Evolutionary conservation across 2,888 invertebrate species (phyloP).

Genomic region (Diloba caeruleocephala): DNA sequence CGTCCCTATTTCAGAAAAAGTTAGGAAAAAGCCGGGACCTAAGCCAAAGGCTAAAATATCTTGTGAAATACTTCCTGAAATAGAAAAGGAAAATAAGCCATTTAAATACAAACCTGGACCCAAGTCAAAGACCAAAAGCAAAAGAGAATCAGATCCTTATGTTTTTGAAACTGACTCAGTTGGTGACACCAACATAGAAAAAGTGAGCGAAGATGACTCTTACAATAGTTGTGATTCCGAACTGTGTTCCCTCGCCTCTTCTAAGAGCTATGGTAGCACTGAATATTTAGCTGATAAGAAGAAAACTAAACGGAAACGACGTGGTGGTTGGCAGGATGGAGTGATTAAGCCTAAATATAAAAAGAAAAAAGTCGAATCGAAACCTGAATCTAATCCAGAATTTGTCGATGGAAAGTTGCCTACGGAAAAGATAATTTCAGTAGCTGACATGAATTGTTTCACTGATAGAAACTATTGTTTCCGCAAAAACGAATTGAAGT

Average conservation of each 20-base stretch:
- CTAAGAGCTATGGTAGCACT: conserved; percentile 69
- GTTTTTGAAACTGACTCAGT: conserved; percentile 77
- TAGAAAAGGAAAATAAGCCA: conserved; percentile 26
- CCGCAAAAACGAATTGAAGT: conserved; percentile 69
- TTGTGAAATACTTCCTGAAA: conserved; percentile 33
- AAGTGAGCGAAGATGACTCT: conserved; percentile 60
- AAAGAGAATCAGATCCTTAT: conserved; percentile 71
- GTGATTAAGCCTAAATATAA: conserved; percentile 76
- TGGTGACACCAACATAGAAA: conserved; percentile 63
- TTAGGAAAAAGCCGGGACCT: conserved; percentile 61
- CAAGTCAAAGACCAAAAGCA: conserved; percentile 73
- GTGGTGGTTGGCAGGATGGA: conserved; percentile 75
- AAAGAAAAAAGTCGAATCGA: conserved; percentile 69
- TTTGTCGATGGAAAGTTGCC: background rate
- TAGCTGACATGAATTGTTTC: conserved; percentile 72
- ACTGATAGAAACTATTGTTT: conserved; percentile 83
- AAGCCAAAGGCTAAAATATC: conserved; percentile 63
- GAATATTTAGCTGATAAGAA: conserved; percentile 73
- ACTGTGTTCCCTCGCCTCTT: conserved; percentile 71
- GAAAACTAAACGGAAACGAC: conserved; percentile 73
- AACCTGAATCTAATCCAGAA: conserved; percentile 8
- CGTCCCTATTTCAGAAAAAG: conserved; percentile 52
- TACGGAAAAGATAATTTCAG: conserved; percentile 16
- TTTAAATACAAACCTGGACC: conserved; percentile 69
- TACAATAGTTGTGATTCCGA: conserved; percentile 71